Percentiles rank a stretch among this genome's conserved stretches.
Conservation (phyloP, 30 jellyfish, hydroid and myxozoan species). For the Cassiopea andromeda region DNA sequence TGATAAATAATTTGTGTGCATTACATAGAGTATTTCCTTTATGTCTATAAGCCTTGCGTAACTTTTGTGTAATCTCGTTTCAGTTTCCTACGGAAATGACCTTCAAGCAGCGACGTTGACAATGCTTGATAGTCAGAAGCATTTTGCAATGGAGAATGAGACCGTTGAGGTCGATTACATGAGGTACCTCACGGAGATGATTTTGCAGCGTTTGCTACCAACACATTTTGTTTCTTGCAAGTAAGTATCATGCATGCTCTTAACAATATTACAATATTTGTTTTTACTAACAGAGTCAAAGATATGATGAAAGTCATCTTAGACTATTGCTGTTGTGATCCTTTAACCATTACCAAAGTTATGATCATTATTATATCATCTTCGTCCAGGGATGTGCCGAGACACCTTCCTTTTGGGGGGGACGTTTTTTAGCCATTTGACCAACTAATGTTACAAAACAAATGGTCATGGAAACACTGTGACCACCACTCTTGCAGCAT, state of each 20-base stretch:
- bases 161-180: slow-evolving; percentile 85
- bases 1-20: not conserved
- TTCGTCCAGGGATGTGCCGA: no score
- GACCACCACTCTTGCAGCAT: not conserved
- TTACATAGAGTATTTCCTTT: not conserved
- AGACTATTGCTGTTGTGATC: no score
- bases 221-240: slow-evolving; percentile 68
- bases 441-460: not conserved
- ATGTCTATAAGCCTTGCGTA: not conserved
- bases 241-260: slow-evolving; percentile 28
- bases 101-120: slow-evolving; percentile 69
- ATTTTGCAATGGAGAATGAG: slow-evolving; percentile 82
- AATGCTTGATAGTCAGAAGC: slow-evolving; percentile 75
- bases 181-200: slow-evolving; percentile 78
- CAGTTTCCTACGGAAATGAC: slow-evolving; percentile 78
- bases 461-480: not conserved
- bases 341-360: no score
- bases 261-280: not conserved
- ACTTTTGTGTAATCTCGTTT: not conserved
- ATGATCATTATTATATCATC: no score
- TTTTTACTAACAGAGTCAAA: no score
- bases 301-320: no score
- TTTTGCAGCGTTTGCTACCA: slow-evolving; percentile 79
- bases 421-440: no score
- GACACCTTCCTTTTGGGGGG: no score